Percentiles rank a stretch among this genome's conserved stretches.
Conservation (phyloP, 2,797 vertebrate species). For the Lemur catta region DNA sequence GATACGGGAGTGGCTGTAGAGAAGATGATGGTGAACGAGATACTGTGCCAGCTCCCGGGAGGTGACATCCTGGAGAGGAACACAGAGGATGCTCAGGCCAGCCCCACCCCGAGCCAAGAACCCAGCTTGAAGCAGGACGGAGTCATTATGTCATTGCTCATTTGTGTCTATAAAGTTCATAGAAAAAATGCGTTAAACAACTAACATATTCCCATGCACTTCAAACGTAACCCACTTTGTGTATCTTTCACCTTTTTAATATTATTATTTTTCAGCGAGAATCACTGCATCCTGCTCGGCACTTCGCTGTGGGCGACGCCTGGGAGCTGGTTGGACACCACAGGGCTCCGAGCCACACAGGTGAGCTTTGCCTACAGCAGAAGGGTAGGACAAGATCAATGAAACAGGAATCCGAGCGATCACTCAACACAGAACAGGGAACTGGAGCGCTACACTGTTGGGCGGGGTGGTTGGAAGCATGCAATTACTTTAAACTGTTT, state of each 20-base stretch:
- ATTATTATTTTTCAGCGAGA: background rate
- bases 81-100: too few relatives aligned
- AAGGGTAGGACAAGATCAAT: fast-evolving
- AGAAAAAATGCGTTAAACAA: background rate
- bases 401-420: background rate
- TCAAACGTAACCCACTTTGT: background rate
- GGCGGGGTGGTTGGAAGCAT: fast-evolving
- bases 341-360: background rate
- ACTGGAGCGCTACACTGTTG: fast-evolving
- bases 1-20: background rate
- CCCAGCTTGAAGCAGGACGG: background rate
- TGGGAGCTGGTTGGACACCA: background rate
- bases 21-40: fast-evolving
- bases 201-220: background rate
- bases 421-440: background rate
- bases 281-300: fast-evolving
- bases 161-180: background rate
- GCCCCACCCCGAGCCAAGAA: too few relatives aligned
- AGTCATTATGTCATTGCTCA: background rate
- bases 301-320: fast-evolving
- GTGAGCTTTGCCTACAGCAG: background rate
- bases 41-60: fast-evolving
- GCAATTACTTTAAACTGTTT: background rate
- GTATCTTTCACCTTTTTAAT: background rate
- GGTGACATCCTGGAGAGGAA: background rate